Percentiles rank a stretch among this genome's conserved stretches.
phyloP scores from a whole-genome alignment of 2,113 vertebrate genomes.

The Carassius gibelio region DNA sequence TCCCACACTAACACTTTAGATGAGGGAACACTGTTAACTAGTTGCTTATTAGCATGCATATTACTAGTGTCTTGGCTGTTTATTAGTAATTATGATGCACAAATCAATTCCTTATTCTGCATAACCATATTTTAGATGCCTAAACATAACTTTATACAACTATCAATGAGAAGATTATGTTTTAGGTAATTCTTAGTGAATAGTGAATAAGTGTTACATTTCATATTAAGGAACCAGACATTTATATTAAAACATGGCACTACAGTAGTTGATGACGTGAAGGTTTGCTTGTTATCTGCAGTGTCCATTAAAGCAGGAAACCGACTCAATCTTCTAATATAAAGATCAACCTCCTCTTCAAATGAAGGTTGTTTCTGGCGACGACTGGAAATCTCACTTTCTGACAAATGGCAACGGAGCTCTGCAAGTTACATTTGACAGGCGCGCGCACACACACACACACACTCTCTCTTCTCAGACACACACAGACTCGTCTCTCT shows the following conservation, averaged over 20 bases:
- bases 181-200: background rate
- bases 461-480: constrained; percentile 46
- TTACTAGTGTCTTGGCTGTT: background rate
- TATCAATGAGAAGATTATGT: background rate
- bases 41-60: background rate
- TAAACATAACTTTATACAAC: background rate
- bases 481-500: constrained; percentile 63
- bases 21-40: background rate
- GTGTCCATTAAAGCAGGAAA: constrained; percentile 13
- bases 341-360: background rate
- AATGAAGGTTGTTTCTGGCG: constrained; percentile 39
- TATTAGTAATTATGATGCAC: background rate
- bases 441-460: constrained; percentile 8
- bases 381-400: constrained; percentile 1
- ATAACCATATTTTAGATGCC: background rate
- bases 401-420: constrained; percentile 21
- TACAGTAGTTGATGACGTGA: background rate
- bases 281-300: background rate
- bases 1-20: background rate
- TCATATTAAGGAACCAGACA: background rate
- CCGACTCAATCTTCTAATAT: background rate
- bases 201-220: background rate
- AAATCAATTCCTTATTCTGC: background rate
- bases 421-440: constrained; percentile 26
- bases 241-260: background rate